These are phyloP conservation scores for Asteroscopus sphinx DNA, from an alignment of 2,888 invertebrate genomes.

Conservation along the genomic window DNA sequence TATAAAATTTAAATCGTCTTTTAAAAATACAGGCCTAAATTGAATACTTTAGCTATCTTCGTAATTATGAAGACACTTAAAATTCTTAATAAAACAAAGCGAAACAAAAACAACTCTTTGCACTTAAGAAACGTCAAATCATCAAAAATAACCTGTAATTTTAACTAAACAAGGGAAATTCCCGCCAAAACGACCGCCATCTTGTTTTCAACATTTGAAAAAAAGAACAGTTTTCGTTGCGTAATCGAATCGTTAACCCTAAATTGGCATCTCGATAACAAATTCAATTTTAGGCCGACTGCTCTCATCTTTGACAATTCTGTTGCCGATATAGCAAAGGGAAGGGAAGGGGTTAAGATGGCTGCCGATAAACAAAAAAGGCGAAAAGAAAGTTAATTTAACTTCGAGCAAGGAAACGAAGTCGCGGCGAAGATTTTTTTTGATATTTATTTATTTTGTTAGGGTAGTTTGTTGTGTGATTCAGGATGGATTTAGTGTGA, in stretches of 20 bases:
- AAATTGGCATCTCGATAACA: conserved; percentile 86
- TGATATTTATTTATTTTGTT: conserved; percentile 62
- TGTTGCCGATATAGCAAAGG: conserved; percentile 76
- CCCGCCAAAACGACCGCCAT: conserved; percentile 55
- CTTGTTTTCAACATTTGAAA: conserved; percentile 54
- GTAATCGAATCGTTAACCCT: conserved; percentile 71
- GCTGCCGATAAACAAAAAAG: conserved; percentile 84
- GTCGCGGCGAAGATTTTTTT: conserved; percentile 71
- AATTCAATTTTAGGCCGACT: conserved; percentile 85
- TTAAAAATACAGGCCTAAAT: not conserved
- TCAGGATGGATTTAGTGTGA: conserved; percentile 27
- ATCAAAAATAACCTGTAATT: conserved; percentile 46
- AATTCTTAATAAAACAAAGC: conserved; percentile 11
- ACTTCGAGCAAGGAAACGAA: conserved; percentile 85
- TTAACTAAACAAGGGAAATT: conserved; percentile 58
- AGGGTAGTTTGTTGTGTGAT: conserved; percentile 59
- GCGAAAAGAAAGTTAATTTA: conserved; percentile 86
- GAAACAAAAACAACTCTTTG: conserved; percentile 19
- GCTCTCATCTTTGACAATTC: conserved; percentile 82
- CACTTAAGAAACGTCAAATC: conserved; percentile 22
- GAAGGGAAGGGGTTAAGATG: conserved; percentile 86
- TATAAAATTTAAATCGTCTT: not conserved
- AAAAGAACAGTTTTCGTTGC: conserved; percentile 62
- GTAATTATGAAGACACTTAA: not conserved
- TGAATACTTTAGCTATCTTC: not conserved